Conservation (phyloP, 2,113 vertebrate species). For the Oryzias woworae region DNA sequence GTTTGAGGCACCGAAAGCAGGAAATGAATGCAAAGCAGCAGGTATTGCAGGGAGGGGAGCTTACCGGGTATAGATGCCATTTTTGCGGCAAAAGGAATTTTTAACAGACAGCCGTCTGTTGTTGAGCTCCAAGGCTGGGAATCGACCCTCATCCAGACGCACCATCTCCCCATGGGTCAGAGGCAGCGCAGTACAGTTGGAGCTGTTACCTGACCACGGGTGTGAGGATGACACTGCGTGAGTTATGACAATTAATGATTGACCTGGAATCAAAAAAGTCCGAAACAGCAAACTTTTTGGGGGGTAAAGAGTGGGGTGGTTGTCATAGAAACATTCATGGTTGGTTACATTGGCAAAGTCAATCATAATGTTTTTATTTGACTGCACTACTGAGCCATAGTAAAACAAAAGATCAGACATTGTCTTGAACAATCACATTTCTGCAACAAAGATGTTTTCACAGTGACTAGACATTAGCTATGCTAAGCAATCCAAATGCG, state of each 20-base stretch:
- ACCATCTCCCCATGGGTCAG: slow-evolving; percentile 95
- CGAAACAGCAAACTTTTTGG: too few species aligned
- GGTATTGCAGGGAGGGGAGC: slow-evolving; percentile 7
- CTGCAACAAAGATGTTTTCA: too few species aligned
- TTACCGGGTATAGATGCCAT: slow-evolving; percentile 95
- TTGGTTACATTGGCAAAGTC: too few species aligned
- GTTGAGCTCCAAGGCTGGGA: slow-evolving; percentile 95
- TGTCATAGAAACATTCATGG: too few species aligned
- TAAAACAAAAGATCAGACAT: too few species aligned
- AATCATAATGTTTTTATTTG: too few species aligned
- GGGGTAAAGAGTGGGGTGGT: too few species aligned
- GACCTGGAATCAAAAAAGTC: not conserved
- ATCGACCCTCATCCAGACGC: slow-evolving; percentile 93
- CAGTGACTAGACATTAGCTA: too few species aligned
- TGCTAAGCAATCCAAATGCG: too few species aligned
- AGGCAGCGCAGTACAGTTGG: slow-evolving; percentile 84
- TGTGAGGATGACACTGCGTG: not conserved
- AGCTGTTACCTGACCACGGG: slow-evolving; percentile 79
- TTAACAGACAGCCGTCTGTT: slow-evolving; percentile 94
- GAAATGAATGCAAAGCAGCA: not conserved
- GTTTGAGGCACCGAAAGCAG: not conserved
- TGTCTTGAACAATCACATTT: too few species aligned
- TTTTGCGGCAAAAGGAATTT: slow-evolving; percentile 97
- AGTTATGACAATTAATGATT: not conserved
- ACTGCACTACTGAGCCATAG: too few species aligned